Evolutionary conservation across 1,140 invertebrate species (phyloP).

Genomic region (Ceratina australensis): DNA sequence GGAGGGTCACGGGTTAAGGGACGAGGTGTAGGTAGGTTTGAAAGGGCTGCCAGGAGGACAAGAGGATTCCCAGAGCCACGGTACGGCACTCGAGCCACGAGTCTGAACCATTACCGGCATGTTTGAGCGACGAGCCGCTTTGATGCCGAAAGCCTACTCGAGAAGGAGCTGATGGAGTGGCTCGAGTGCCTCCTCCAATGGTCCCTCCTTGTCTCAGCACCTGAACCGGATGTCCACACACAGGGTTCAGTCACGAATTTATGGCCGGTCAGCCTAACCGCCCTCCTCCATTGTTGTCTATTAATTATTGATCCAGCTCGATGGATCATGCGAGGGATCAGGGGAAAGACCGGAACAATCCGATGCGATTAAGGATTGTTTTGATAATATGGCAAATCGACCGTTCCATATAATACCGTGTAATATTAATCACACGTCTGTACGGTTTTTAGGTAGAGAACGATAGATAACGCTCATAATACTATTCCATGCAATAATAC

Average conservation of each 20-base stretch:
- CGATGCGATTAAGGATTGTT: neutral
- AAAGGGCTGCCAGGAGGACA: conserved; percentile 60
- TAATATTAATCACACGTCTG: no score
- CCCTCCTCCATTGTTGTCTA: conserved; percentile 45
- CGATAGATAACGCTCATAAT: no score
- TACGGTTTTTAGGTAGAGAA: no score
- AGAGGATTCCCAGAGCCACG: conserved; percentile 62
- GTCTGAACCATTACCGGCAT: conserved; percentile 66
- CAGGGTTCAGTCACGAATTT: conserved; percentile 56
- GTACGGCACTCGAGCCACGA: conserved; percentile 55
- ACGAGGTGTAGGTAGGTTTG: conserved; percentile 45
- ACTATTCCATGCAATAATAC: no score
- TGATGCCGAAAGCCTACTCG: conserved; percentile 68
- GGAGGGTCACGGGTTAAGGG: conserved; percentile 22
- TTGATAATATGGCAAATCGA: no score
- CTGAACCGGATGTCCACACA: conserved; percentile 59
- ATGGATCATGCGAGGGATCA: no score
- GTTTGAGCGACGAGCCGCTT: conserved; percentile 66
- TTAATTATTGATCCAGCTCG: conserved; percentile 49
- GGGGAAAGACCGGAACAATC: no score
- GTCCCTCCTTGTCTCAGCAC: conserved; percentile 49
- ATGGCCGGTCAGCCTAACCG: conserved; percentile 47
- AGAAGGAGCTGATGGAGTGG: conserved; percentile 66
- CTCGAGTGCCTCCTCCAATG: conserved; percentile 60
- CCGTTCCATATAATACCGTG: no score